These are phyloP conservation scores for Pterostichus madidus DNA, from an alignment of 2,888 invertebrate species.

Conservation along the genomic window DNA sequence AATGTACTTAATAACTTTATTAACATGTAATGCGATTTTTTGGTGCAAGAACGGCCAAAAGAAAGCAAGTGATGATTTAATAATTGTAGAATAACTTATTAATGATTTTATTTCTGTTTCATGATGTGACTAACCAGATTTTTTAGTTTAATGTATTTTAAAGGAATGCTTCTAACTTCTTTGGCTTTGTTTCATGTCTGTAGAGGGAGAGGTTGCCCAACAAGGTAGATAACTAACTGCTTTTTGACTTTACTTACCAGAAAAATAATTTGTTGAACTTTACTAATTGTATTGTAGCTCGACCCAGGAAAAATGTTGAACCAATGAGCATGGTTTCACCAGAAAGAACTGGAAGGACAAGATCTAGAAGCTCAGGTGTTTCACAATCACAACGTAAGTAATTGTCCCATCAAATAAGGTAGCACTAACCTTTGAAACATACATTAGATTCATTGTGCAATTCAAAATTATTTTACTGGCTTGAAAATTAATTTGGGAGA, in stretches of 20 bases:
- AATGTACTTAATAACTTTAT: slow-evolving; percentile 52
- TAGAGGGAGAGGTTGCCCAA: slow-evolving; percentile 83
- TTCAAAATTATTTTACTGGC: too few relatives aligned
- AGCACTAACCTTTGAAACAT: too few relatives aligned
- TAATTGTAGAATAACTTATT: background rate
- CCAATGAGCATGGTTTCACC: slow-evolving; percentile 80
- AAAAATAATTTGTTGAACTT: background rate
- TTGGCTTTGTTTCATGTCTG: slow-evolving; percentile 75
- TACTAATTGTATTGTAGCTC: slow-evolving; percentile 77
- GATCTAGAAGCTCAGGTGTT: slow-evolving; percentile 85
- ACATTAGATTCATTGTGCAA: too few relatives aligned
- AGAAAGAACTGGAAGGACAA: slow-evolving; percentile 81
- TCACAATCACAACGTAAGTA: slow-evolving; percentile 96
- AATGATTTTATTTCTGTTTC: background rate
- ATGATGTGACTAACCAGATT: slow-evolving; percentile 11
- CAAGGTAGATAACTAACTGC: slow-evolving; percentile 79
- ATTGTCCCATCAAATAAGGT: background rate
- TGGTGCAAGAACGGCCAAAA: background rate
- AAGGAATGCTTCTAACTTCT: slow-evolving; percentile 66
- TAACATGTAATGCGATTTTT: slow-evolving; percentile 1
- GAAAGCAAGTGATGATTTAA: background rate
- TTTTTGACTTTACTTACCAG: slow-evolving; percentile 53
- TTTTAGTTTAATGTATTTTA: slow-evolving; percentile 17
- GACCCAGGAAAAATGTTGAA: slow-evolving; percentile 83
- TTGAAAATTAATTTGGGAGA: too few relatives aligned